Evolutionary conservation across 2,888 invertebrate genomes (phyloP).

Genomic region (Isoperla grammatica): DNA sequence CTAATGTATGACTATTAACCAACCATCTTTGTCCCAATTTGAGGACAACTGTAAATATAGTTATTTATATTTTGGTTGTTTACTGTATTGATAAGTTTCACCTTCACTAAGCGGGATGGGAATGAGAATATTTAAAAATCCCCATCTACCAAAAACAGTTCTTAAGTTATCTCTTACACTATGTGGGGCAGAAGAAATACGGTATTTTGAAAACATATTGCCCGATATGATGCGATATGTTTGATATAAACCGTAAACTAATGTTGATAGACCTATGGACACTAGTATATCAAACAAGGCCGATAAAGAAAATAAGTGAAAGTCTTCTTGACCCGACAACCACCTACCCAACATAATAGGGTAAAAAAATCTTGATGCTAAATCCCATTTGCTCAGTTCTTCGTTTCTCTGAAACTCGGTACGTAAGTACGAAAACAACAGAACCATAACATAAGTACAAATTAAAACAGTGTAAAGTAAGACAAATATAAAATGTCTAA

Average conservation of each 20-base stretch:
- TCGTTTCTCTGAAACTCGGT: neutral
- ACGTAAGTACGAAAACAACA: slow-evolving; percentile 12
- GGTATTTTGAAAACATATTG: neutral
- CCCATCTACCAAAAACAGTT: slow-evolving; percentile 3
- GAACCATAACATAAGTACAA: slow-evolving; percentile 11
- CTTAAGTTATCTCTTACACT: neutral
- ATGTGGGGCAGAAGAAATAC: neutral
- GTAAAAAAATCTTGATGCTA: slow-evolving; percentile 19
- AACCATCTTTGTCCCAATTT: no score
- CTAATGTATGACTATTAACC: no score
- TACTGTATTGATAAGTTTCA: neutral
- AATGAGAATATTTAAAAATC: neutral
- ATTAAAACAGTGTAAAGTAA: slow-evolving; percentile 19
- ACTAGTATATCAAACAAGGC: slow-evolving; percentile 20
- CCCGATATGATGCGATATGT: neutral
- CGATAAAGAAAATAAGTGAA: slow-evolving; percentile 13
- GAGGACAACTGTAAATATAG: no score
- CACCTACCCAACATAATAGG: slow-evolving; percentile 22
- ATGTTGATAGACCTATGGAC: slow-evolving; percentile 14
- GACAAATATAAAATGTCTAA: slow-evolving; percentile 24
- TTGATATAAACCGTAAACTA: slow-evolving; percentile 11
- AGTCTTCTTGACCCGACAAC: slow-evolving; percentile 15
- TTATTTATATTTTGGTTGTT: neutral
- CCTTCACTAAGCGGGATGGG: no score
- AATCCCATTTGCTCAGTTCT: slow-evolving; percentile 1